Conservation (phyloP, 2,113 vertebrate genomes). For the Anhinga rufa region DNA sequence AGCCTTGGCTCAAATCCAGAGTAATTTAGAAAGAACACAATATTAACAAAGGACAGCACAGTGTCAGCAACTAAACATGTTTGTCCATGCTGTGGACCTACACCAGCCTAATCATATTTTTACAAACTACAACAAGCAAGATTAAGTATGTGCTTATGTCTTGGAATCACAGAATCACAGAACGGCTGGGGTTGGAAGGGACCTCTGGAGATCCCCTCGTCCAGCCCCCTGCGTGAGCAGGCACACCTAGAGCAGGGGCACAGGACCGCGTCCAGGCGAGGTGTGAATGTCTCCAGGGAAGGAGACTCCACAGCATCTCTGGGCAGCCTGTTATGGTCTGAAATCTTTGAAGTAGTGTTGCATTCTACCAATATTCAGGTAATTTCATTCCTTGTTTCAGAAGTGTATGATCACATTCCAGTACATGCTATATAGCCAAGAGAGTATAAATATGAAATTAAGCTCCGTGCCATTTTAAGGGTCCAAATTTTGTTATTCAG, state of each 20-base stretch:
- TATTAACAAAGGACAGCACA: neutral
- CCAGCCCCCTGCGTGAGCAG: no score
- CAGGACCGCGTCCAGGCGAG: no score
- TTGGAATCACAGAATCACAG: neutral
- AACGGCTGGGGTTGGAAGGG: no score
- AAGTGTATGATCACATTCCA: neutral
- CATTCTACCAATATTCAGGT: neutral
- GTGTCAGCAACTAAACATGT: neutral
- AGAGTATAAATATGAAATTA: neutral
- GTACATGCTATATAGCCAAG: neutral
- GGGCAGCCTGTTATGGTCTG: neutral
- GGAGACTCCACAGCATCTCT: no score
- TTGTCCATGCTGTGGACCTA: neutral
- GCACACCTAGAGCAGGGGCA: no score
- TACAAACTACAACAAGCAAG: neutral
- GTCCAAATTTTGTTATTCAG: neutral
- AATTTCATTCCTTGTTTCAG: neutral
- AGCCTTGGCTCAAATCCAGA: neutral
- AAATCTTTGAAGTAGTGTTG: neutral
- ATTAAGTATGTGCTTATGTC: neutral
- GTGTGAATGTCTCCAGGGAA: no score
- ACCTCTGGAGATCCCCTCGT: no score
- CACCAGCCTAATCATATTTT: neutral
- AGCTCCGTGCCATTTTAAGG: neutral
- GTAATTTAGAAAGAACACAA: neutral